Evolutionary conservation across 2,113 vertebrate species (phyloP).

Genomic region (Odobenus rosmarus): DNA sequence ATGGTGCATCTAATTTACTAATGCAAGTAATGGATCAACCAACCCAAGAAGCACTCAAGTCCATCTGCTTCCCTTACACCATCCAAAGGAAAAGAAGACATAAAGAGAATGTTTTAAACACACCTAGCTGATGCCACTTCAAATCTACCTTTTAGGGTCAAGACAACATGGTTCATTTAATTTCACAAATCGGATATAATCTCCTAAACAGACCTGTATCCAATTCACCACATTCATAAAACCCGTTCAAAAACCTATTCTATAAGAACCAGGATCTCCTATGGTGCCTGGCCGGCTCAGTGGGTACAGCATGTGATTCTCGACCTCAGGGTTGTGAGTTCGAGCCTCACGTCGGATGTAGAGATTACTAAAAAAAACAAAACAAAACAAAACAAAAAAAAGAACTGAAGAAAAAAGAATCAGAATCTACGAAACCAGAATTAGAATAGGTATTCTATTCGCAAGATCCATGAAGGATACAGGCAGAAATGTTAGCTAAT

Average conservation of each 20-base stretch:
- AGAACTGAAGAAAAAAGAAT: slow-evolving; percentile 20
- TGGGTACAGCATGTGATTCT: not conserved
- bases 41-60: not conserved
- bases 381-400: not conserved
- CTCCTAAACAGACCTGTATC: slow-evolving; percentile 14
- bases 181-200: slow-evolving; percentile 34
- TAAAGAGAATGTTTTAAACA: not conserved
- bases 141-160: slow-evolving; percentile 44
- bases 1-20: slow-evolving; percentile 20
- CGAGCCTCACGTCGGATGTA: not conserved
- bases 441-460: slow-evolving; percentile 8
- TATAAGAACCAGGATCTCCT: not conserved
- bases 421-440: slow-evolving; percentile 5
- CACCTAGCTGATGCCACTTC: slow-evolving; percentile 5
- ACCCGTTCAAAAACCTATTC: not conserved
- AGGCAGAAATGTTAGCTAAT: not conserved
- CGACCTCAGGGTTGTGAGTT: not conserved
- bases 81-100: not conserved
- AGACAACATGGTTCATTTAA: slow-evolving; percentile 25
- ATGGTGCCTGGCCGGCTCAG: not conserved
- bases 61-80: not conserved
- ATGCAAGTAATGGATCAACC: slow-evolving; percentile 1
- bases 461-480: not conserved
- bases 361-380: not conserved
- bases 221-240: slow-evolving; percentile 50